Evolutionary conservation across 2,113 vertebrate genomes (phyloP).

Genomic region (Laticauda colubrina): DNA sequence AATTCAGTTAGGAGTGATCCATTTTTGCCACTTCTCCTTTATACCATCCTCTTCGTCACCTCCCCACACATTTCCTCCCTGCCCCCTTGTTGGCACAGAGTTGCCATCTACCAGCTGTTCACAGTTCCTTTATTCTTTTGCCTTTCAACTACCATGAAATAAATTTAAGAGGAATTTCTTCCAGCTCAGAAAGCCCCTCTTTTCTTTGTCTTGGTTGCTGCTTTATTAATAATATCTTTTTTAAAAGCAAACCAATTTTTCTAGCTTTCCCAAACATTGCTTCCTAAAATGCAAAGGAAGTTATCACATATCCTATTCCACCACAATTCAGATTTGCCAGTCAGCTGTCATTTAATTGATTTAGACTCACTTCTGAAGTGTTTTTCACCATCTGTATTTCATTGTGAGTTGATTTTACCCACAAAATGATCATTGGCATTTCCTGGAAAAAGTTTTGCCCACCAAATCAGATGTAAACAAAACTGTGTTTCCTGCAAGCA

Average conservation of each 20-base stretch:
- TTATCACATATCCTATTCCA: conserved; percentile 5
- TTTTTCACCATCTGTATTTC: conserved; percentile 26
- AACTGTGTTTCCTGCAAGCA: neutral
- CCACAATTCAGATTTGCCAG: neutral
- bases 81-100: conserved; percentile 39
- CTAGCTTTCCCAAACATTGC: conserved; percentile 13
- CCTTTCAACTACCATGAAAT: conserved; percentile 41
- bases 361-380: conserved; percentile 31
- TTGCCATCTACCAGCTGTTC: conserved; percentile 64
- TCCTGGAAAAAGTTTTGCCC: conserved; percentile 2
- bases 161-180: conserved; percentile 42
- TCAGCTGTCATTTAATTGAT: conserved; percentile 17
- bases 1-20: conserved; percentile 32
- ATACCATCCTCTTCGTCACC: conserved; percentile 24
- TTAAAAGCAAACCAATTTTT: neutral
- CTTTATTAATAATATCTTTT: conserved; percentile 4
- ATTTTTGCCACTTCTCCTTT: conserved; percentile 23
- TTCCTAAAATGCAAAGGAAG: conserved; percentile 30
- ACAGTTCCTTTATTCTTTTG: conserved; percentile 53
- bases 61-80: conserved; percentile 30
- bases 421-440: conserved; percentile 5
- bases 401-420: conserved; percentile 10
- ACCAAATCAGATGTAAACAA: neutral
- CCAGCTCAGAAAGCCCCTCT: conserved; percentile 20
- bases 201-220: neutral